Base-by-base conservation (phyloP, 2,797 vertebrate genomes). In the Erethizon dorsatum region DNA sequence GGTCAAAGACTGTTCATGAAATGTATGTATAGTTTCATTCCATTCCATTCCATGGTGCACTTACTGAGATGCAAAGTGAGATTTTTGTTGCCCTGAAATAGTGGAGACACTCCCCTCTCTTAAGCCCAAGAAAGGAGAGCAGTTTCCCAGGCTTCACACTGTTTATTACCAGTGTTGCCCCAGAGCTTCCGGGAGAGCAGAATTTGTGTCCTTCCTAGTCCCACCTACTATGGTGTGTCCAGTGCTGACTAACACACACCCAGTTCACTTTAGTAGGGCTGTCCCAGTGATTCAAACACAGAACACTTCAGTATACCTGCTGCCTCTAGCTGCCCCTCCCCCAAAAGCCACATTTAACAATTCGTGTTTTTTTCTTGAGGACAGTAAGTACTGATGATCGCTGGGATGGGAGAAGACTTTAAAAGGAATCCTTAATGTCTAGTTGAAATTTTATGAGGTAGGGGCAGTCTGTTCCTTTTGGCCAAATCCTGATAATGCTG, bases 1-100 rank as follows among this genome's bases (percentile, higher is more conserved):
- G 84, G 75, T 88, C 63, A 83, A 91, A 82, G 31, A 71, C 26
- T 79, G 67, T 78, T 61, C 63, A 47, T 90, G 79, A 93, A 69
- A 82, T 59, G 22, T 45, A 41, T 45, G 28, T 41, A 28, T 61
- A 56, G 59, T 75, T 63, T 95, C 61, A 1, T 79, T 73, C 73
- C 45, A 69, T 69, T 69, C 54, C 2, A 26, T 75, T 75, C 57
- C 2, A 20, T 50, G 37, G 20, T 85, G 52, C 47, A 47, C 92
- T 91, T 90, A 45, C 75, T 63, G 59, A 45, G 52, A 88, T 20
- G 18, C 5, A 80, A 57, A 88, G 80, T 45, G 63, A 88, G 63
- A 88, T 83, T 59, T 80, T 22, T 77, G n/a, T 85, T 85, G 50
- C 37, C 59, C n/a, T 33, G 0, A 33, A 45, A 59, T 69, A 59